phyloP scores from a whole-genome alignment of 2,888 invertebrate species.

The Ptilodon capucinus region DNA sequence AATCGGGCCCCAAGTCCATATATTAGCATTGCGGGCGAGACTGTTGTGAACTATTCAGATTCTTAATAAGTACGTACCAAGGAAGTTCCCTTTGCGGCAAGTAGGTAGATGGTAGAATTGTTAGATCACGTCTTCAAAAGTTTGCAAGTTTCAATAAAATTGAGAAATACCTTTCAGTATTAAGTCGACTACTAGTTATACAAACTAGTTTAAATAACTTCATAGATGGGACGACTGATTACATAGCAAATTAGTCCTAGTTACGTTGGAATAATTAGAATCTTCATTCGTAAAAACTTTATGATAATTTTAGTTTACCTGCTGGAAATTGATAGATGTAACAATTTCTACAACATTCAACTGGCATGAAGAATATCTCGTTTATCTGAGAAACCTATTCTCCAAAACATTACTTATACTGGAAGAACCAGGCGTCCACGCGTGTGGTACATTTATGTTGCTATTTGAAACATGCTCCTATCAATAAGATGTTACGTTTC shows the following conservation, averaged over 20 bases:
- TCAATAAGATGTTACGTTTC: background rate
- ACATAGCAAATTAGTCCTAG: background rate
- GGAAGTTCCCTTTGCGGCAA: conserved; percentile 53
- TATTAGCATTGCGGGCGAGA: conserved; percentile 33
- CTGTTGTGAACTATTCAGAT: conserved; percentile 58
- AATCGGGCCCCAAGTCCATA: conserved; percentile 17
- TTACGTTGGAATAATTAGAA: background rate
- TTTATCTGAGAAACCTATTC: conserved; percentile 5
- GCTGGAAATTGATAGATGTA: no score
- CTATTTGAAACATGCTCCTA: background rate
- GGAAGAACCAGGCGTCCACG: conserved; percentile 1
- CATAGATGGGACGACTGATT: conserved; percentile 8
- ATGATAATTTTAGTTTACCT: no score
- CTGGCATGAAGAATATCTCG: conserved; percentile 7
- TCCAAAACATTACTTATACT: conserved; percentile 9
- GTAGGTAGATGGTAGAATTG: no score
- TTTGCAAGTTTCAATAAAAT: conserved; percentile 40
- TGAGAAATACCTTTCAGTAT: conserved; percentile 29
- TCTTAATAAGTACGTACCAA: conserved; percentile 29
- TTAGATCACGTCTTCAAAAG: conserved; percentile 43
- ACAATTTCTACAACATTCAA: background rate
- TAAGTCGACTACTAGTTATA: conserved; percentile 22
- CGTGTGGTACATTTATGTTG: conserved; percentile 1
- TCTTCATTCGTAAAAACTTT: background rate
- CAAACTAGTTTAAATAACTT: conserved; percentile 26